Evolutionary conservation across 92 coral and sea anemone genomes (phyloP).

Genomic region (Epizoanthus stellaris): DNA sequence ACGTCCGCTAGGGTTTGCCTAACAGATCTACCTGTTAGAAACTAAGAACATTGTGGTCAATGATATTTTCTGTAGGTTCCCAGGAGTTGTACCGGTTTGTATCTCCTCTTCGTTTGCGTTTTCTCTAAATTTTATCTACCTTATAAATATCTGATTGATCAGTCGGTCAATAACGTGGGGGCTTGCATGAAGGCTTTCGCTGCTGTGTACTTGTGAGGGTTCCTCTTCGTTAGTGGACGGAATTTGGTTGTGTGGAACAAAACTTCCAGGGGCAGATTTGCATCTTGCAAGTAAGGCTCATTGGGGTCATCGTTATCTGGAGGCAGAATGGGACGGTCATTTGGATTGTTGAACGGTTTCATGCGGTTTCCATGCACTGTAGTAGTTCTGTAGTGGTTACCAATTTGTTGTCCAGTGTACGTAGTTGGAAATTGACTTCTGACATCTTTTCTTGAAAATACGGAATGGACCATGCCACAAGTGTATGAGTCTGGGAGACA

Average conservation of each 20-base stretch:
- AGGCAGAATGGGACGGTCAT: slow-evolving; percentile 44
- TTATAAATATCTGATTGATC: slow-evolving; percentile 5
- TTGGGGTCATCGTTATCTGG: slow-evolving; percentile 15
- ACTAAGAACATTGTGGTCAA: neutral
- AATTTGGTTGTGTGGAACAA: no score
- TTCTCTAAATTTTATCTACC: slow-evolving; percentile 34
- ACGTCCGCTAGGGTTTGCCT: neutral
- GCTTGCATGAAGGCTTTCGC: no score
- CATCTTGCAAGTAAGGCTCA: no score
- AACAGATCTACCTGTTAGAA: neutral
- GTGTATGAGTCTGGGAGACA: neutral
- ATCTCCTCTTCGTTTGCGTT: slow-evolving; percentile 15
- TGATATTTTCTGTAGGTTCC: slow-evolving; percentile 1
- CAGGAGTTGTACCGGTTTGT: slow-evolving; percentile 38
- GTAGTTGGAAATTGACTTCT: slow-evolving; percentile 52
- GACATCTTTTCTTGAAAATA: slow-evolving; percentile 52
- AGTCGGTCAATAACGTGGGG: neutral
- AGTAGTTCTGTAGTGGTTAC: slow-evolving; percentile 48
- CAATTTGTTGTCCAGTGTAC: slow-evolving; percentile 41
- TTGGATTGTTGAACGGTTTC: slow-evolving; percentile 52
- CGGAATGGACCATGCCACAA: slow-evolving; percentile 17
- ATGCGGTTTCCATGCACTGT: slow-evolving; percentile 62
- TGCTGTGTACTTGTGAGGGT: no score
- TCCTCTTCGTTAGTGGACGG: no score
- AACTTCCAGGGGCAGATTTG: no score